Percentiles rank a stretch among this genome's conserved stretches.
These are phyloP conservation scores for Ennomos erosarius DNA, from an alignment of 2,888 invertebrate species.

Conservation along the genomic window DNA sequence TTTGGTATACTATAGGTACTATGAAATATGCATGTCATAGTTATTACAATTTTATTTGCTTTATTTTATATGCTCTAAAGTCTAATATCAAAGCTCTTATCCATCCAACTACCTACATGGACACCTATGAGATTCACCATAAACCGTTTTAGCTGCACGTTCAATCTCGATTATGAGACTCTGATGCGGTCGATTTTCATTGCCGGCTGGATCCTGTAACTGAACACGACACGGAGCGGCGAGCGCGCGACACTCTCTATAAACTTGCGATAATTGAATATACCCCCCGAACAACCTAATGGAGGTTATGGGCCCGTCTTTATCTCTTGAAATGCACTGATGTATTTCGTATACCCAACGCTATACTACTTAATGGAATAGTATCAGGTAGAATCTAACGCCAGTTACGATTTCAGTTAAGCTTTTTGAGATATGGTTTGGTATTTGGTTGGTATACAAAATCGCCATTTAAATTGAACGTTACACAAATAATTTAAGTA, in stretches of 20 bases:
- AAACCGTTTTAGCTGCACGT: slow-evolving; percentile 21
- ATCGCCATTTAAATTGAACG: no score
- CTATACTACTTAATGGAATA: slow-evolving; percentile 18
- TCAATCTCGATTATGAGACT: slow-evolving; percentile 31
- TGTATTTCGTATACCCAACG: slow-evolving; percentile 18
- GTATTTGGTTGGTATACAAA: slow-evolving; percentile 1
- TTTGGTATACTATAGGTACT: no score
- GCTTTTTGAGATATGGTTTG: background rate
- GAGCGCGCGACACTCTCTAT: slow-evolving; percentile 50
- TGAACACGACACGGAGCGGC: slow-evolving; percentile 50
- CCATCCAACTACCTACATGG: background rate
- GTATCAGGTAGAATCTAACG: slow-evolving; percentile 11
- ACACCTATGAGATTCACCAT: slow-evolving; percentile 7
- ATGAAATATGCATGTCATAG: no score
- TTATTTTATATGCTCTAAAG: slow-evolving; percentile 3
- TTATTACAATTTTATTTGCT: slow-evolving; percentile 4
- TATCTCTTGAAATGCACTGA: slow-evolving; percentile 30
- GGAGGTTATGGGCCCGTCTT: slow-evolving; percentile 48
- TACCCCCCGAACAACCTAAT: slow-evolving; percentile 58
- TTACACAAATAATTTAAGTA: no score
- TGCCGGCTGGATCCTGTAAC: slow-evolving; percentile 43
- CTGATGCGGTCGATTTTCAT: slow-evolving; percentile 35
- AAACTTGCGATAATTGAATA: slow-evolving; percentile 63
- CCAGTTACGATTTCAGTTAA: slow-evolving; percentile 16
- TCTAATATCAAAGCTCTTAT: no score